Percentiles rank a stretch among this genome's conserved stretches.
phyloP scores from a whole-genome alignment of 2,113 vertebrate species.

The Chrysochloris asiatica region DNA sequence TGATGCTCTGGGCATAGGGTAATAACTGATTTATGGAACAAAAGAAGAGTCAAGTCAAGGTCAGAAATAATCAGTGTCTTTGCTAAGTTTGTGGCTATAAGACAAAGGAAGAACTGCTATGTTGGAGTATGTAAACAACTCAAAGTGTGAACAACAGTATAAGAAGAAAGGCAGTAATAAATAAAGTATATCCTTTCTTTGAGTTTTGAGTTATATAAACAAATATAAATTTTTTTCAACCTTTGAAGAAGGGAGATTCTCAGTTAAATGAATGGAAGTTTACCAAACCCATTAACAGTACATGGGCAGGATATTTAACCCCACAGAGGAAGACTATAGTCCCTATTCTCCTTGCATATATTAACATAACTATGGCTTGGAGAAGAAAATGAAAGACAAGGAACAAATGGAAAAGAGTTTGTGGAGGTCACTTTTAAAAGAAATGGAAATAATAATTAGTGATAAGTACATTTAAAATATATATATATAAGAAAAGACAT shows the following conservation, averaged over 20 bases:
- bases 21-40: not conserved
- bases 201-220: not conserved
- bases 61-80: not conserved
- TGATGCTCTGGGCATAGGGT: not conserved
- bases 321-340: not conserved
- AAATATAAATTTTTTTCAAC: not conserved
- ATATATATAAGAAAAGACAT: too few species aligned
- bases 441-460: too few species aligned
- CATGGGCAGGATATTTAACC: fast-evolving
- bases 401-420: not conserved
- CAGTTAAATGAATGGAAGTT: not conserved
- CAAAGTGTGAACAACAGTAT: not conserved
- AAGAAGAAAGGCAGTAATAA: not conserved
- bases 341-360: not conserved
- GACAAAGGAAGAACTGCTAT: not conserved
- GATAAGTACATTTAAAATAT: too few species aligned
- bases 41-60: not conserved
- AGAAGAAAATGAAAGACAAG: not conserved
- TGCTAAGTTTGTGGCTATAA: not conserved
- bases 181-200: not conserved
- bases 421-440: not conserved
- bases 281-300: not conserved
- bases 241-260: not conserved
- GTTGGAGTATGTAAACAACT: not conserved
- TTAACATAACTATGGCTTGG: not conserved